Evolutionary conservation across 2,113 vertebrate genomes (phyloP), one percentile per base, ranked within the genome.

Genomic region (Thinocorus orbignyianus): DNA sequence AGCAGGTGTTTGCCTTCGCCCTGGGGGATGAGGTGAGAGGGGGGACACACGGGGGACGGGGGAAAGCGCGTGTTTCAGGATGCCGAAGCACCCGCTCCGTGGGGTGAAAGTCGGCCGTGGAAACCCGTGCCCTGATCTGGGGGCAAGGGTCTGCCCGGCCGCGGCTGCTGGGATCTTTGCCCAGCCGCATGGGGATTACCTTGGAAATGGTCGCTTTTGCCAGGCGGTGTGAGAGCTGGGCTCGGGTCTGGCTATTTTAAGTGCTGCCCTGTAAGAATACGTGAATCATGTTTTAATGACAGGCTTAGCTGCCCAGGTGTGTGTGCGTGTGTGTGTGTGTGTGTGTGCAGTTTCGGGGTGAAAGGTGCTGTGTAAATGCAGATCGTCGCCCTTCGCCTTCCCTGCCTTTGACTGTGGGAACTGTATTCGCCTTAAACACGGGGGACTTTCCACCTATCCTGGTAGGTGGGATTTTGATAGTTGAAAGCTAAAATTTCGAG

Each of bases 171-270:
- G 68, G 85, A 46, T 26, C 71, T 64, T 22, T 70, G 86, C 80
- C 58, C 54, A 3, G 1, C 41, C 37, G 0, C 41, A 1, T 2
- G 42, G 2, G 71, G 20, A 23, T 42, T 48, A 23, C 42, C 35
- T 31, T 24, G 71, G 3, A 25, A 49, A 20, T 9, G 54, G 39
- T 90, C 44, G 1, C 69, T 83, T 83, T 24, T 25, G 77, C 69
- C 72, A 10, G 3, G 83, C 11, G 13, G 22, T 33, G 77, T 2
- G 70, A 68, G 22, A 61, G n/a, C 37, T 55, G 46, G 87, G 78
- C 41, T 24, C 18, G 4, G 5, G 30, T 68, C 66, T 62, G 52
- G 25, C 62, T 57, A 2, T 49, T 87, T 26, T 25, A 7, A 51
- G 39, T n/a, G 39, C 17, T 60, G 1, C 24, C 25, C 81, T 24